Percentiles rank a stretch among this genome's conserved stretches.
phyloP scores from a whole-genome alignment of 2,888 invertebrate genomes.

The Eupelmus urozonus region DNA sequence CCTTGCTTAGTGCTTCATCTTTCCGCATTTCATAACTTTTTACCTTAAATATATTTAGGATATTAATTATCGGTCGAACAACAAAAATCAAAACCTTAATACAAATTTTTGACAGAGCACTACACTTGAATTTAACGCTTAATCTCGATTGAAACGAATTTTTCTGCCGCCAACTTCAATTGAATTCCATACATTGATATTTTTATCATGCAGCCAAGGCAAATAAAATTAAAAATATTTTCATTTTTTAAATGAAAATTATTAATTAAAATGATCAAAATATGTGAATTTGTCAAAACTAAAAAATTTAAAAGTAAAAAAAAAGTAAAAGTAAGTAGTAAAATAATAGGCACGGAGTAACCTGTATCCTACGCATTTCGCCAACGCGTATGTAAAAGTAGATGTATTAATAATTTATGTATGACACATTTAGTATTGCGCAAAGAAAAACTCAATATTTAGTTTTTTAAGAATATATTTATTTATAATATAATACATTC shows the following conservation, averaged over 20 bases:
- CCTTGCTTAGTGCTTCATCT: neutral
- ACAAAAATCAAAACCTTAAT: neutral
- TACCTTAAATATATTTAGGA: neutral
- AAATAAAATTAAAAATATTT: neutral
- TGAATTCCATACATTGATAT: neutral
- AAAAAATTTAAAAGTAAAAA: neutral
- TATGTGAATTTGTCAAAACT: neutral
- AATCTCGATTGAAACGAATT: neutral
- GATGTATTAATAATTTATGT: neutral
- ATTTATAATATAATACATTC: slow-evolving; percentile 32
- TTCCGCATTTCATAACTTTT: slow-evolving; percentile 21
- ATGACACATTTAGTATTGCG: neutral
- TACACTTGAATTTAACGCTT: slow-evolving; percentile 25
- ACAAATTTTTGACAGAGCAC: neutral
- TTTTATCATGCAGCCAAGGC: neutral
- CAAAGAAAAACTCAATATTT: neutral
- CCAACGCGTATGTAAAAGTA: neutral
- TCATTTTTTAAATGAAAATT: slow-evolving; percentile 1
- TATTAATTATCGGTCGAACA: too few species aligned
- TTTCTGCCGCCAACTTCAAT: slow-evolving; percentile 31
- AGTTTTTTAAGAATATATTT: slow-evolving; percentile 26
- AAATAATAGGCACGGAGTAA: too few species aligned
- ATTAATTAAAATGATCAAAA: neutral
- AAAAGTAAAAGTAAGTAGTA: too few species aligned
- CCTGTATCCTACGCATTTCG: neutral